Percentiles rank a stretch among this genome's conserved stretches.
Conservation (phyloP, 2,888 invertebrate genomes). For the Lasioglossum pauxillum region DNA sequence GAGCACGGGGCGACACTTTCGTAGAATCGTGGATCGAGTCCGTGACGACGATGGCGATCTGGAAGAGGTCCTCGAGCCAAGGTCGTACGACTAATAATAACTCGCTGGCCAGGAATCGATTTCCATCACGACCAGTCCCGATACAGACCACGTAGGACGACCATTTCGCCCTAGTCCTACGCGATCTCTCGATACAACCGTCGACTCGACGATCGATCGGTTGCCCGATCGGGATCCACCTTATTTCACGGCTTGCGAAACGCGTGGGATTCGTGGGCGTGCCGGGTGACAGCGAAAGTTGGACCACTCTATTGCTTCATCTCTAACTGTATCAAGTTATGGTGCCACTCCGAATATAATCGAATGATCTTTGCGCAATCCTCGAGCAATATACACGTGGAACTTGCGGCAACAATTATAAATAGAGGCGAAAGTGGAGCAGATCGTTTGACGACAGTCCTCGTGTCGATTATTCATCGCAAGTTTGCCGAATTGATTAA, state of each 20-base stretch:
- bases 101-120: conserved; percentile 47
- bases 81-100: conserved; percentile 66
- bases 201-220: neutral
- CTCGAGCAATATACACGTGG: neutral
- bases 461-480: neutral
- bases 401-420: neutral
- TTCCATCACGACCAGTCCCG: conserved; percentile 39
- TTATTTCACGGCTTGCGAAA: neutral
- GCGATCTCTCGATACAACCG: conserved; percentile 1
- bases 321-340: neutral
- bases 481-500: neutral
- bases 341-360: neutral
- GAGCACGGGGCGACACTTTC: conserved; percentile 60
- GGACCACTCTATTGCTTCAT: neutral
- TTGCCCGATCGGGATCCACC: conserved; percentile 3
- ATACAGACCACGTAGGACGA: conserved; percentile 43
- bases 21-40: conserved; percentile 64
- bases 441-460: no score
- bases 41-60: conserved; percentile 65
- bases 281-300: conserved; percentile 30
- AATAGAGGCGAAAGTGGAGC: neutral
- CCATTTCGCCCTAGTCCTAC: conserved; percentile 11
- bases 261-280: neutral
- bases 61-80: conserved; percentile 53
- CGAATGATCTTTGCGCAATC: neutral